phyloP scores from a whole-genome alignment of 1,140 invertebrate genomes.

The Saccostrea glomerata region DNA sequence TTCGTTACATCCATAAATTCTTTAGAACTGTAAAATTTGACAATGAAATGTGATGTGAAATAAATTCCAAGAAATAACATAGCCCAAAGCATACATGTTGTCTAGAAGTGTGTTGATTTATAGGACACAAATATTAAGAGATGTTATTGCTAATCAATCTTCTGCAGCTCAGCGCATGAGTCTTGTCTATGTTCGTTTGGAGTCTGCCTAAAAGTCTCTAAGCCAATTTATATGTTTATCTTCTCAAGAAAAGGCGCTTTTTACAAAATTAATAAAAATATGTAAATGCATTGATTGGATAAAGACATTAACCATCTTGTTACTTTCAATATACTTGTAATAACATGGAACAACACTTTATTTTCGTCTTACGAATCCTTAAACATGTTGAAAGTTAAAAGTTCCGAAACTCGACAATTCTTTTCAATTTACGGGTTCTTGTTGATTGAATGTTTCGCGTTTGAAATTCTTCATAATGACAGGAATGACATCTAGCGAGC shows the following conservation, averaged over 20 bases:
- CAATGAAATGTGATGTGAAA: no score
- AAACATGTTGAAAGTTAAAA: neutral
- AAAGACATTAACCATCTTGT: neutral
- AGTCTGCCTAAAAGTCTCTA: no score
- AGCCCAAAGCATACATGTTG: no score
- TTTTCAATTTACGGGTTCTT: neutral
- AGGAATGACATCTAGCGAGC: neutral
- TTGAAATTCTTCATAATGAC: neutral
- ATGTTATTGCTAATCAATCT: neutral
- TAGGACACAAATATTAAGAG: neutral
- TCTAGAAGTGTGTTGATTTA: no score
- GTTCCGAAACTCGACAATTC: neutral
- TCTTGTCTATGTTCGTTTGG: neutral
- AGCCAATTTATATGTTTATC: no score
- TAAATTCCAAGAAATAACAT: no score
- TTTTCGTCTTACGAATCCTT: neutral
- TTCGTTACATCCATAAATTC: no score
- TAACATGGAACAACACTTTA: neutral
- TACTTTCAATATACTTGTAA: neutral
- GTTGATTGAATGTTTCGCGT: neutral
- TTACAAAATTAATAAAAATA: no score
- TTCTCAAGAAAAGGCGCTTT: no score
- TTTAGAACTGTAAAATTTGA: no score
- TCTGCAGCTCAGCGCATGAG: neutral
- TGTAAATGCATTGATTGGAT: no score